Evolutionary conservation across 2,888 invertebrate species (phyloP).

Genomic region (Falcaria lacertinaria): DNA sequence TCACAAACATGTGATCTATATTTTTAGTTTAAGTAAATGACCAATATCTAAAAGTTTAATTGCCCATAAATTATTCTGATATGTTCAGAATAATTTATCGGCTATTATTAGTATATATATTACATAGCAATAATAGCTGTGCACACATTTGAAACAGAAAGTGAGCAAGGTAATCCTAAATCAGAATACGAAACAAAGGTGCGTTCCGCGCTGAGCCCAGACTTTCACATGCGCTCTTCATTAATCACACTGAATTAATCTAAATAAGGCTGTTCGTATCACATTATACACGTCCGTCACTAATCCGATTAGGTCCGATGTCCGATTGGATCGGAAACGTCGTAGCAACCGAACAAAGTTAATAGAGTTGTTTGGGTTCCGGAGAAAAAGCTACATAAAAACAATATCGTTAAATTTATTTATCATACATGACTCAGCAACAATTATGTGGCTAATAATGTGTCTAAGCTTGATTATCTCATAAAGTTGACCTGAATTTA

Average conservation of each 20-base stretch:
- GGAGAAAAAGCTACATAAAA: not conserved
- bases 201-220: conserved; percentile 15
- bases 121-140: too few species aligned
- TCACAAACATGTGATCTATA: too few species aligned
- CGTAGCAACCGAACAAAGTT: conserved; percentile 14
- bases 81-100: too few species aligned
- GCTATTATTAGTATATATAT: too few species aligned
- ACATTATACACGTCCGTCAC: conserved; percentile 16
- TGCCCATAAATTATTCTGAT: too few species aligned
- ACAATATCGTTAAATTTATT: not conserved
- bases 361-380: conserved; percentile 12
- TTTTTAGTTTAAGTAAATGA: too few species aligned
- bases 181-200: conserved; percentile 43
- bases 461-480: too few species aligned
- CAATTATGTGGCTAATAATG: too few species aligned
- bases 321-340: conserved; percentile 17
- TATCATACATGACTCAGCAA: too few species aligned
- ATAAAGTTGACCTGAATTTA: too few species aligned
- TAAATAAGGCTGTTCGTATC: conserved; percentile 41
- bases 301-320: conserved; percentile 26
- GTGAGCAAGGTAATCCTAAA: conserved; percentile 34
- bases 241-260: conserved; percentile 65
- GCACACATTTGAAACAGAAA: too few species aligned
- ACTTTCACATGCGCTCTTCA: conserved; percentile 55
- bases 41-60: too few species aligned